phyloP scores from a whole-genome alignment of 2,113 vertebrate species.

The Prolemur simus region DNA sequence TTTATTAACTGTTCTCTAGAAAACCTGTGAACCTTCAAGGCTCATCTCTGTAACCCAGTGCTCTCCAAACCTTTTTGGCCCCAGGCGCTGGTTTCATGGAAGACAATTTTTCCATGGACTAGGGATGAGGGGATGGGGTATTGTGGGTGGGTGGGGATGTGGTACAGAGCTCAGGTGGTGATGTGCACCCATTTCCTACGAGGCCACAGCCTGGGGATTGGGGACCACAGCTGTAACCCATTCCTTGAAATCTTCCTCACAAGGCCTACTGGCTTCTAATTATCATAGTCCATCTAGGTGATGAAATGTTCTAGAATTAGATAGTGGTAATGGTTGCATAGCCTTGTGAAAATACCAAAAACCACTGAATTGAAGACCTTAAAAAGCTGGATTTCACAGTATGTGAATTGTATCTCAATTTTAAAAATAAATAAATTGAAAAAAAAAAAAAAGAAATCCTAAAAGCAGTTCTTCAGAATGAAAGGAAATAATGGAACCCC shows the following conservation, averaged over 20 bases:
- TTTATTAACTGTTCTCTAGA: background rate
- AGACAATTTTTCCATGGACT: too few relatives aligned
- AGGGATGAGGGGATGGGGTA: too few relatives aligned
- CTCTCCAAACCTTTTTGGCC: too few relatives aligned
- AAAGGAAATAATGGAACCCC: background rate
- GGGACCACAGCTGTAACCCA: background rate
- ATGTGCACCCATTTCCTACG: too few relatives aligned
- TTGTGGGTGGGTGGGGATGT: too few relatives aligned
- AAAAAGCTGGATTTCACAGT: background rate
- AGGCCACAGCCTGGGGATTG: too few relatives aligned
- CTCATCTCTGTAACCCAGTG: background rate
- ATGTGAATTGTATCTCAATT: background rate
- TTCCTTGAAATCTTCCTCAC: constrained; percentile 8
- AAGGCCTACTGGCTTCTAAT: background rate
- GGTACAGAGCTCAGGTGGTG: too few relatives aligned
- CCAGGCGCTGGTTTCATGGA: too few relatives aligned
- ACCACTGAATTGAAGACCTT: background rate
- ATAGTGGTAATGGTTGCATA: background rate
- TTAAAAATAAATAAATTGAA: background rate
- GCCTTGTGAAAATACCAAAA: background rate
- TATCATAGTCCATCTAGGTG: background rate
- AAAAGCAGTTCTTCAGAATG: constrained; percentile 1
- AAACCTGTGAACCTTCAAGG: background rate
- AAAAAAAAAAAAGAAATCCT: background rate
- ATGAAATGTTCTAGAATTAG: background rate